phyloP scores from a whole-genome alignment of 2,888 invertebrate species.

The Melipona beecheii region DNA sequence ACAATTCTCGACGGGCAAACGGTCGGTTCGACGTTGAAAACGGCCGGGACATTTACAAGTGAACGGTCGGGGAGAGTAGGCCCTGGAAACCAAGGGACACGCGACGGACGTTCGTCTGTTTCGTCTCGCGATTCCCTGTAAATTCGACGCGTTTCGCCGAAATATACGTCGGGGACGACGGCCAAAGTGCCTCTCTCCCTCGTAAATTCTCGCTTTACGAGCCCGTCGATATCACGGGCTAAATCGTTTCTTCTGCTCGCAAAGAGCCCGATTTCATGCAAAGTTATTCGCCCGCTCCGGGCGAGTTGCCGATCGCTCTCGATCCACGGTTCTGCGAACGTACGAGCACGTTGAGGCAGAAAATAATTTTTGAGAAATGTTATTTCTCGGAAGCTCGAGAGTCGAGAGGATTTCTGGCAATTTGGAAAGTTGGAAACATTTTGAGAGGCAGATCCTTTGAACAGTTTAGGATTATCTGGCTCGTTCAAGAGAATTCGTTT shows the following conservation, averaged over 20 bases:
- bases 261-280: conserved; percentile 12
- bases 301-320: not conserved
- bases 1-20: conserved; percentile 57
- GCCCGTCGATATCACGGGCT: conserved; percentile 22
- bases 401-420: not conserved
- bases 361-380: not conserved
- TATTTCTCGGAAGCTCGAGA: not conserved
- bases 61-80: conserved; percentile 36
- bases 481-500: not conserved
- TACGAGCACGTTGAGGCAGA: not conserved
- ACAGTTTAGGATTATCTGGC: not conserved
- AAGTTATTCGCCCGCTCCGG: not conserved
- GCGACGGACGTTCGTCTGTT: conserved; percentile 43
- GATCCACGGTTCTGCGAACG: not conserved
- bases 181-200: not conserved
- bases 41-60: conserved; percentile 67
- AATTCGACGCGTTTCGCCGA: not conserved
- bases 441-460: not conserved
- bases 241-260: conserved; percentile 4
- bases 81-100: conserved; percentile 72
- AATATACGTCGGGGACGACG: not conserved
- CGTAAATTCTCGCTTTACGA: conserved; percentile 37
- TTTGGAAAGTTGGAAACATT: not conserved
- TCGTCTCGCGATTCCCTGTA: conserved; percentile 11
- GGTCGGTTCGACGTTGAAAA: conserved; percentile 63